These are phyloP conservation scores for Lepus europaeus DNA, from an alignment of 2,113 vertebrate genomes.

Conservation along the genomic window DNA sequence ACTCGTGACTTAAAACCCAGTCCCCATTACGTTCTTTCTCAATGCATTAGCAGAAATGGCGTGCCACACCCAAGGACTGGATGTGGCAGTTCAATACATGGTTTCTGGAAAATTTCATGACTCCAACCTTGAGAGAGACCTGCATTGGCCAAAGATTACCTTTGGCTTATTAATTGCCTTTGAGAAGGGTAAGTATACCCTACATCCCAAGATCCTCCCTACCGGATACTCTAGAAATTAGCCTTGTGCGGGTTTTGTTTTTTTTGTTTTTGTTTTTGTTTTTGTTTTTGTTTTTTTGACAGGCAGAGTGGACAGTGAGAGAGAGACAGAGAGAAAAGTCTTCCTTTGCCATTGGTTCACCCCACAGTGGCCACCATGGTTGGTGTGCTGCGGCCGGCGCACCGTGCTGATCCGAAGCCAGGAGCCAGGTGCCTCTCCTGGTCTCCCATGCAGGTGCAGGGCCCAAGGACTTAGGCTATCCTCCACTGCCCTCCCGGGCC, in stretches of 20 bases:
- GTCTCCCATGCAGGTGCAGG: too few species aligned
- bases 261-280: too few species aligned
- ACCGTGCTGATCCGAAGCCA: too few species aligned
- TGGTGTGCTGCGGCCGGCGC: too few species aligned
- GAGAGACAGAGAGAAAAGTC: too few species aligned
- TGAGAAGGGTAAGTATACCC: not conserved
- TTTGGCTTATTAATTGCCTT: not conserved
- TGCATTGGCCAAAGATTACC: not conserved
- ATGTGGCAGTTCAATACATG: not conserved
- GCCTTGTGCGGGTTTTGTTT: not conserved
- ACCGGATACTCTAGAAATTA: not conserved
- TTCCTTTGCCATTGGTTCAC: too few species aligned
- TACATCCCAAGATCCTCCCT: not conserved
- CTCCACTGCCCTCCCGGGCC: too few species aligned
- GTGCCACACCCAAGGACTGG: not conserved
- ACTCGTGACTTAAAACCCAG: not conserved
- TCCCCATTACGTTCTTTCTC: slow-evolving; percentile 27
- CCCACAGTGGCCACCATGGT: too few species aligned
- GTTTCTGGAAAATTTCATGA: not conserved
- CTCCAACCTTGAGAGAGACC: slow-evolving; percentile 1
- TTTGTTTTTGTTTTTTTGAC: too few species aligned
- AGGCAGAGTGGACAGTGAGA: too few species aligned
- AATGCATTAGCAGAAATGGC: not conserved
- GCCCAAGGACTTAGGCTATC: too few species aligned
- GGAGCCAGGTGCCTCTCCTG: too few species aligned